Base-by-base conservation (phyloP, 2,113 vertebrate genomes). In the Petaurus breviceps region DNA sequence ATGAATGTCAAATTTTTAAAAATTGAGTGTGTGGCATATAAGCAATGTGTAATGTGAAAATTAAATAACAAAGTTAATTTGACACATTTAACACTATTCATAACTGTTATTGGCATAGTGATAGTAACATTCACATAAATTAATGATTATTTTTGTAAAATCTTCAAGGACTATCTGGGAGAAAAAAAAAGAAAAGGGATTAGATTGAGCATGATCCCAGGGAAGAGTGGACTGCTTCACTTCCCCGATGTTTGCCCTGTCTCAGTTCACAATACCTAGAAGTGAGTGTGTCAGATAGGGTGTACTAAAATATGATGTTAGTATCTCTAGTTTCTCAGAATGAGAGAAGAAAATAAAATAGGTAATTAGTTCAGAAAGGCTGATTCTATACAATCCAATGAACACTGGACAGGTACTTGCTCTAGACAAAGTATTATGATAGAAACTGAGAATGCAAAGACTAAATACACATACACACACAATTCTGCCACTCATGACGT, bases 291-390 rank as follows among this genome's bases (percentile, higher is more conserved):
- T 92, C 50, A 68, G 50, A 47, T 28, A 91, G 11, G 31, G 94
- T 52, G 24, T 54, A 22, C 43, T 31, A 46, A 0, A 84, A 77
- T 52, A 91, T 6, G 53, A 24, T 14, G 43, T 0, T 49, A 22
- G 49, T 3, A 3, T 94, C 51, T 46, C 3, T 49, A 91, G 49
- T 51, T 28, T 57, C 84, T 91, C 25, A 84, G 52, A 52, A 19
- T 24, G 1, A 91, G 12, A 31, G 49, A 55, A 55, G 92, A 97
- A 96, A 91, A 47, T 12, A 97, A 95, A 95, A 91, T 46, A 51
- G 84, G 46, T 37, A 91, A 55, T 5, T 5, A 25, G 1, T 19
- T 91, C 52, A 91, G 49, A 93, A 49, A 95, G 3, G 50, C 16
- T 89, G 90, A 68, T 9, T 28, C 24, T 11, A 28, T 55, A 7